Base-by-base conservation (phyloP, 2,113 vertebrate species). In the Coptodon rendalli region DNA sequence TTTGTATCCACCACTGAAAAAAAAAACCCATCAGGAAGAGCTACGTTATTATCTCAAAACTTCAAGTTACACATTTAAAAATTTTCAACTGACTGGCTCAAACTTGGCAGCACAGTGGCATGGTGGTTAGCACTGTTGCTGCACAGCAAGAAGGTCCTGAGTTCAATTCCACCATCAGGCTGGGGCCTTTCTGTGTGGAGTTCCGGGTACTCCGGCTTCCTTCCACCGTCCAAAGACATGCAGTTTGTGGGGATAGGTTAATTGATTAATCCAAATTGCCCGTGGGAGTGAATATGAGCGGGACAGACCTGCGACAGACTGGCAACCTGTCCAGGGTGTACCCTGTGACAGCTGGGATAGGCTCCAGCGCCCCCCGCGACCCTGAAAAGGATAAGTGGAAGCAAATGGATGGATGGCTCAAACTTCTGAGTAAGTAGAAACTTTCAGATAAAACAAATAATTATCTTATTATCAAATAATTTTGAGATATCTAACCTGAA, bases 351-450 rank as follows among this genome's bases (percentile, higher is more conserved):
- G 57, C 57, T 61, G 57, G 57, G 1, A 61, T 31, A 61, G 14
- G 2, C 22, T 56, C 22, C 53, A 24, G 53, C 0, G 4, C 3
- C 27, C 27, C 53, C 53, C 6, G 3, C 1, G 3, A 56, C 2
- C 53, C 14, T 61, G 57, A 31, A 61, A 61, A 59, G 56, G 56
- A 31, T 17, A 16, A 29, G 29, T 59, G 56, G 56, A 59, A 31
- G 27, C 2, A 0, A 31, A 59, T 31, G 57, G 57, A 31, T 61
- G 57, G 57, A 61, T 40, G 63, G 11, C 19, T 68, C 19, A 68
- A 68, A 68, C 34, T 40, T 68, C 1, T 40, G 19, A 13, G 10
- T 38, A 14, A 68, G 11, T 40, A 22, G 34, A 22, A 22, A 40
- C 11, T 40, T 68, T 68, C 19, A 68, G 63, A 40, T 68, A 22